Percentiles rank a stretch among this genome's conserved stretches.
phyloP scores from a whole-genome alignment of 2,888 invertebrate species.

The Acanthosepion pharaonis region DNA sequence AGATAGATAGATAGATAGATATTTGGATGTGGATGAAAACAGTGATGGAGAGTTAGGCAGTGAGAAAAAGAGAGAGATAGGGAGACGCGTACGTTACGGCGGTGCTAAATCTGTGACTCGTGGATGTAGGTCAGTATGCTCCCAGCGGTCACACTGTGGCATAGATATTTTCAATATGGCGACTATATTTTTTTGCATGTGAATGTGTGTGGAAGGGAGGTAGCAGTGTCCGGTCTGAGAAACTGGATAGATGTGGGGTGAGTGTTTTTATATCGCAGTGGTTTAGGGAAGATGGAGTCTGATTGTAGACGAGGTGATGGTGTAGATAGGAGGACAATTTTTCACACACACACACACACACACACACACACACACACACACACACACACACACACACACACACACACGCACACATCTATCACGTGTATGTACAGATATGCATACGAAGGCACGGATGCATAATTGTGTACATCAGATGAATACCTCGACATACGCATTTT shows the following conservation, averaged over 20 bases:
- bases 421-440: too few species aligned
- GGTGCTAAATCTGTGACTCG: not conserved
- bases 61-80: not conserved
- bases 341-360: too few species aligned
- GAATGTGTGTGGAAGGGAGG: not conserved
- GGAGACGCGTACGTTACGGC: not conserved
- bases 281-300: not conserved
- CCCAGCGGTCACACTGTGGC: not conserved
- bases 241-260: too few species aligned
- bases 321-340: not conserved
- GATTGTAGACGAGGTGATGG: not conserved
- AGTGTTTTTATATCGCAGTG: not conserved
- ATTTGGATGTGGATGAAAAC: too few species aligned
- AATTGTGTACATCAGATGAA: not conserved
- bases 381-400: too few species aligned
- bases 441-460: not conserved
- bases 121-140: not conserved
- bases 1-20: not conserved
- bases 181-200: not conserved
- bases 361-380: too few species aligned
- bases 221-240: not conserved
- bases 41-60: not conserved
- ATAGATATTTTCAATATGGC: slow-evolving; percentile 33
- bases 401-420: too few species aligned
- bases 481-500: not conserved